Conservation (phyloP, 2,888 invertebrate species). For the Romanomermis culicivorax region DNA sequence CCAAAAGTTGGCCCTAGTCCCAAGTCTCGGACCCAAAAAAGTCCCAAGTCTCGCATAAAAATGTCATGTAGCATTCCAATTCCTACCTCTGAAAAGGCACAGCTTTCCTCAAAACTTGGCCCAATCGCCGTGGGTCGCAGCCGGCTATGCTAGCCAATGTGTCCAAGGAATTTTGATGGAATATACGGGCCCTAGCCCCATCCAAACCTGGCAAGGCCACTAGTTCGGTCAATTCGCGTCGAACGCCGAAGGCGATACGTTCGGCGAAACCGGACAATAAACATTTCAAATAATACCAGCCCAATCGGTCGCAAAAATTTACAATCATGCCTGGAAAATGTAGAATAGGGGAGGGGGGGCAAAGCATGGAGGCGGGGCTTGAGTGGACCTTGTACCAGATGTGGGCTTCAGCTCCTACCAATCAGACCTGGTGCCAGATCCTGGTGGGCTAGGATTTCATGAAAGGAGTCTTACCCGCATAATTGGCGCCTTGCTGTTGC, state of each 20-base stretch:
- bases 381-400: not conserved
- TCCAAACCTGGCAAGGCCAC: slow-evolving; percentile 52
- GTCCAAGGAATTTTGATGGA: slow-evolving; percentile 59
- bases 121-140: slow-evolving; percentile 46
- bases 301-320: slow-evolving; percentile 71
- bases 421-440: too few species aligned
- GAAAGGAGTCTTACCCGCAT: slow-evolving; percentile 66
- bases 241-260: slow-evolving; percentile 76
- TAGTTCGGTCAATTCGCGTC: slow-evolving; percentile 70
- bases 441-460: too few species aligned
- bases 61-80: too few species aligned
- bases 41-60: too few species aligned
- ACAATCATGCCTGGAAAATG: slow-evolving; percentile 65
- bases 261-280: slow-evolving; percentile 78
- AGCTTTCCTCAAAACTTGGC: slow-evolving; percentile 51
- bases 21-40: too few species aligned
- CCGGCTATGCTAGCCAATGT: slow-evolving; percentile 55
- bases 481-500: slow-evolving; percentile 80
- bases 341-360: slow-evolving; percentile 1
- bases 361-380: too few species aligned
- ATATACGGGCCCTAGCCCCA: slow-evolving; percentile 56
- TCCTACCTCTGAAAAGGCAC: slow-evolving; percentile 55
- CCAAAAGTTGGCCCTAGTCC: too few species aligned
- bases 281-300: slow-evolving; percentile 72
- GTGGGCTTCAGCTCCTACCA: too few species aligned